phyloP scores from a whole-genome alignment of 2,888 invertebrate genomes.

The Nesidiocoris tenuis region DNA sequence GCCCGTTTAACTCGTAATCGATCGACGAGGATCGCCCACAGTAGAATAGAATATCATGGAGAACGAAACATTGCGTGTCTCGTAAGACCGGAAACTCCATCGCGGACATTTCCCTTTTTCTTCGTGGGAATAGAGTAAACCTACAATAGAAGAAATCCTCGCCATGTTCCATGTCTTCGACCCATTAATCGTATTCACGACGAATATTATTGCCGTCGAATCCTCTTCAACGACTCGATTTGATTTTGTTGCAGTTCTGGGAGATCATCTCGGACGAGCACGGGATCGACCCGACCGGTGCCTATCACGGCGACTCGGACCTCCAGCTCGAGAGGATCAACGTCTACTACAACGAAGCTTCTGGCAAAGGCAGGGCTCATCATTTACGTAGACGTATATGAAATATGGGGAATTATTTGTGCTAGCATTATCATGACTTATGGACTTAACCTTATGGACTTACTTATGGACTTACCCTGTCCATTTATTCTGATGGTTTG shows the following conservation, averaged over 20 bases:
- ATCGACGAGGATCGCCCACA: no score
- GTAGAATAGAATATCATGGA: no score
- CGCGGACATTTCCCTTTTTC: background rate
- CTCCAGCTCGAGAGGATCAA: constrained; percentile 75
- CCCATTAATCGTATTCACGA: background rate
- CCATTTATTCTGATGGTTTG: no score
- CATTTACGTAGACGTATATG: no score
- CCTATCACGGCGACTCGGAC: constrained; percentile 70
- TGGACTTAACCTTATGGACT: no score
- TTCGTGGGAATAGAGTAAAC: background rate
- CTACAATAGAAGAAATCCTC: background rate
- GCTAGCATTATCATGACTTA: no score
- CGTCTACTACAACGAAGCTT: constrained; percentile 68
- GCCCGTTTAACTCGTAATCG: no score
- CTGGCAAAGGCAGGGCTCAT: constrained; percentile 54
- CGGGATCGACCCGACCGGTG: constrained; percentile 71
- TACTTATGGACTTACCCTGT: no score
- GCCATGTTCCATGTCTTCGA: background rate
- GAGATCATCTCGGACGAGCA: constrained; percentile 82
- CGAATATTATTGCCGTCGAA: background rate
- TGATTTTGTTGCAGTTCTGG: constrained; percentile 61
- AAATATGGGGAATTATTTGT: no score
- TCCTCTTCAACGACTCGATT: background rate
- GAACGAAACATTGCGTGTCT: background rate
- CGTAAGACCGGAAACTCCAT: background rate